Conservation (phyloP, 2,888 invertebrate genomes). For the Amphipyra tragopoginis region DNA sequence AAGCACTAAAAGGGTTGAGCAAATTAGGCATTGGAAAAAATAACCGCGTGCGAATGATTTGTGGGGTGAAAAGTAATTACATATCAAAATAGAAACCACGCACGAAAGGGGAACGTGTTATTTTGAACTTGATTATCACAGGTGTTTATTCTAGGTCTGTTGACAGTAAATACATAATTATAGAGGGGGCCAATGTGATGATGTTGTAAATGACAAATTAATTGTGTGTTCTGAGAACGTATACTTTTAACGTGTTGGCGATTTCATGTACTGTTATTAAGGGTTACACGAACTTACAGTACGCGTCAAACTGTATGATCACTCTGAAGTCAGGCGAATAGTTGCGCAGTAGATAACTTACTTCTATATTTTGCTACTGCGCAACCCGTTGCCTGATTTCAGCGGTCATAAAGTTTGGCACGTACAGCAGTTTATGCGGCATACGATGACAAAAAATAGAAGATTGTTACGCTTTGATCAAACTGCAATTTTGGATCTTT, state of each 20-base stretch:
- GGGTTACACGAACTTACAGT: not conserved
- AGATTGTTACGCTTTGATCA: slow-evolving; percentile 27
- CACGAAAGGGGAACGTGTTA: slow-evolving; percentile 22
- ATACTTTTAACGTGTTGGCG: slow-evolving; percentile 40
- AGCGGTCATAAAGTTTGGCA: too few species aligned
- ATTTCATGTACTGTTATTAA: slow-evolving; percentile 33
- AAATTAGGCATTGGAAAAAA: slow-evolving; percentile 54
- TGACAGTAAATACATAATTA: slow-evolving; percentile 45
- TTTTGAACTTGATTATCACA: slow-evolving; percentile 37
- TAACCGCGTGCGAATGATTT: slow-evolving; percentile 47
- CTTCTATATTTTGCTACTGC: too few species aligned
- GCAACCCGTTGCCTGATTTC: too few species aligned
- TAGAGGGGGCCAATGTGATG: slow-evolving; percentile 26
- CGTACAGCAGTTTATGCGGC: not conserved
- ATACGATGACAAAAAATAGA: slow-evolving; percentile 9
- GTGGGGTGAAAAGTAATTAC: slow-evolving; percentile 51
- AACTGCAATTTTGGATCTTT: slow-evolving; percentile 26
- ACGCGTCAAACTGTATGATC: too few species aligned
- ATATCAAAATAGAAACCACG: slow-evolving; percentile 44
- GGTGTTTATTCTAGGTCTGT: slow-evolving; percentile 49
- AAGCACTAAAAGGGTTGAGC: slow-evolving; percentile 49
- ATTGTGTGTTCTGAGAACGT: slow-evolving; percentile 42
- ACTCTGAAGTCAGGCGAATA: too few species aligned
- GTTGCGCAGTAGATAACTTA: too few species aligned
- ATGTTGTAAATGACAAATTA: slow-evolving; percentile 57